Evolutionary conservation across 1,140 invertebrate species (phyloP).

Genomic region (Tetranychus cinnabarinus): DNA sequence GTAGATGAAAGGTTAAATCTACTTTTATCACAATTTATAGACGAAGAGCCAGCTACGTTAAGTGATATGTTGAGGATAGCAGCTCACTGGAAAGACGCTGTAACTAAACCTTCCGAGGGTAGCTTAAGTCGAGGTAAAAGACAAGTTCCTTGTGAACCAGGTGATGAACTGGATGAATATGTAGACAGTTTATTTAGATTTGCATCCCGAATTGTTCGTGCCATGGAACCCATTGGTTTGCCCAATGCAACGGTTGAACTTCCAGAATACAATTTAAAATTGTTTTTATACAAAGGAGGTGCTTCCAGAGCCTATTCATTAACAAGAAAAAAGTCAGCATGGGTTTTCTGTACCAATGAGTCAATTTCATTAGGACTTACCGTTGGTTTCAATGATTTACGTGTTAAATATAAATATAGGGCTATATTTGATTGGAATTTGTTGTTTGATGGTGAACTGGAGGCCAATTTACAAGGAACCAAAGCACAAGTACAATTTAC

Average conservation of each 20-base stretch:
- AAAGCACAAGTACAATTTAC: constrained; percentile 15
- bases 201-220: constrained; percentile 12
- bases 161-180: constrained; percentile 17
- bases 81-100: neutral
- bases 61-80: neutral
- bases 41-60: neutral
- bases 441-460: constrained; percentile 16
- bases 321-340: constrained; percentile 11
- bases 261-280: constrained; percentile 12
- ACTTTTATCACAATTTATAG: neutral
- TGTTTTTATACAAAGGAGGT: constrained; percentile 14
- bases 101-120: neutral
- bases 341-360: constrained; percentile 15
- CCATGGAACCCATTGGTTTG: constrained; percentile 9
- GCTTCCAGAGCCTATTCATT: constrained; percentile 14
- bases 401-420: constrained; percentile 13
- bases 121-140: constrained; percentile 1
- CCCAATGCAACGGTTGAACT: constrained; percentile 15
- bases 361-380: constrained; percentile 15
- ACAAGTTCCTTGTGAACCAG: constrained; percentile 16
- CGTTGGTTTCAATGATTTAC: constrained; percentile 13
- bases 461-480: constrained; percentile 12
- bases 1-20: neutral
- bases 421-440: constrained; percentile 15
- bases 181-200: constrained; percentile 17